Evolutionary conservation across 2,797 vertebrate species (phyloP).

Genomic region (Notoglanidium macrostoma): DNA sequence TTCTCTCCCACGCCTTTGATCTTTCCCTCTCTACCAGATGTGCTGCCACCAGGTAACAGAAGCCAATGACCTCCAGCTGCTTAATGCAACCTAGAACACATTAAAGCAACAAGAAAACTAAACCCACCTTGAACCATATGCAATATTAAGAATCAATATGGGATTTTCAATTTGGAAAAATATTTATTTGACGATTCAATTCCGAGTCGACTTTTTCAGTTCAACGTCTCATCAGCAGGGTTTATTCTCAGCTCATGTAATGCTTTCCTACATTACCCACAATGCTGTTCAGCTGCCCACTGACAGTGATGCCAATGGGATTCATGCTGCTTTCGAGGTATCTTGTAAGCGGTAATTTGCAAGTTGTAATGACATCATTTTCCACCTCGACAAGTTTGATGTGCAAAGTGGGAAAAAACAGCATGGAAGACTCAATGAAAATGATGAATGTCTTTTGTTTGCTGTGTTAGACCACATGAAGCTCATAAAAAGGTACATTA

Average conservation of each 20-base stretch:
- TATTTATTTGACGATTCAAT: not conserved
- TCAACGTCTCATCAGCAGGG: not conserved
- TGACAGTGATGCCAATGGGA: not conserved
- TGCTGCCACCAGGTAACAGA: not conserved
- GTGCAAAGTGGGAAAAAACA: not conserved
- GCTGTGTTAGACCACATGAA: not conserved
- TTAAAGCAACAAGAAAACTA: not conserved
- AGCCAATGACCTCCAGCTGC: constrained; percentile 15
- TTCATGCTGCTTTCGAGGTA: not conserved
- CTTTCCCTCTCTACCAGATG: constrained; percentile 17
- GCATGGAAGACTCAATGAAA: not conserved
- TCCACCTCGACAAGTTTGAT: not conserved
- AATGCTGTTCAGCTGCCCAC: not conserved
- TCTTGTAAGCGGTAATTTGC: not conserved
- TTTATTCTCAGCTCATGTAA: no score
- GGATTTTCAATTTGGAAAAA: not conserved
- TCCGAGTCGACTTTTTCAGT: not conserved
- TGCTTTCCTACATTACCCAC: no score
- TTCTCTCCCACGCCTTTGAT: constrained; percentile 19
- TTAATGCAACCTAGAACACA: not conserved
- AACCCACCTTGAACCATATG: not conserved
- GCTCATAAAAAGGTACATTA: not conserved
- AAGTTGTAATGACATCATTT: not conserved
- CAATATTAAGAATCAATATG: not conserved
- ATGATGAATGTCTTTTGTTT: not conserved